These are phyloP conservation scores for Psylliodes chrysocephalus DNA, from an alignment of 2,888 invertebrate species.

Conservation along the genomic window DNA sequence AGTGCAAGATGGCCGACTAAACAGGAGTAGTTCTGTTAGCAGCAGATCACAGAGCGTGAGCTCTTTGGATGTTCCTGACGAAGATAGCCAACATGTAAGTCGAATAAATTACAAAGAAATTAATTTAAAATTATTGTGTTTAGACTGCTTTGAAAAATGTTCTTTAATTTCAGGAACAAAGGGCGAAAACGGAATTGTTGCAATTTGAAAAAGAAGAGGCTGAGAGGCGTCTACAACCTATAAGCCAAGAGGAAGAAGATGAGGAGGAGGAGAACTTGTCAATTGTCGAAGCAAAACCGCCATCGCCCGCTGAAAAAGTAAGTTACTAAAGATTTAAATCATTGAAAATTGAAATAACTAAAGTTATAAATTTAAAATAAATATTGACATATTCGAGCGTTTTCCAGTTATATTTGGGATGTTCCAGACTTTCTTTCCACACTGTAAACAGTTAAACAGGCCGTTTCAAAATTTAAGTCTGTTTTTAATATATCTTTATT, in stretches of 20 bases:
- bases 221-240: slow-evolving; percentile 61
- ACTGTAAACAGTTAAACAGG: too few relatives aligned
- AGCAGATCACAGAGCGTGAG: slow-evolving; percentile 82
- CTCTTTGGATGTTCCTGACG: slow-evolving; percentile 89
- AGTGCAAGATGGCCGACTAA: slow-evolving; percentile 68
- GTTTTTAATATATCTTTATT: too few relatives aligned
- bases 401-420: too few relatives aligned
- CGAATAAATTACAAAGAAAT: too few relatives aligned
- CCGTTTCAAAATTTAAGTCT: too few relatives aligned
- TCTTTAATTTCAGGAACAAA: slow-evolving; percentile 70
- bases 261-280: slow-evolving; percentile 58
- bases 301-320: slow-evolving; percentile 83
- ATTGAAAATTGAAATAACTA: too few relatives aligned
- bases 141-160: too few relatives aligned
- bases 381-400: too few relatives aligned
- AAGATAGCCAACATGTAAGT: slow-evolving; percentile 71
- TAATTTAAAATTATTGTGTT: not conserved
- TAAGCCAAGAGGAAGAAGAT: slow-evolving; percentile 58
- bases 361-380: too few relatives aligned
- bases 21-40: slow-evolving; percentile 68
- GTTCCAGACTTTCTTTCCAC: too few relatives aligned
- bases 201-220: slow-evolving; percentile 80
- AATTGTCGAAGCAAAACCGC: slow-evolving; percentile 73
- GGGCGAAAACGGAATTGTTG: slow-evolving; percentile 77
- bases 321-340: not conserved